phyloP scores from a whole-genome alignment of 1,140 invertebrate genomes.

The Cyclina sinensis region DNA sequence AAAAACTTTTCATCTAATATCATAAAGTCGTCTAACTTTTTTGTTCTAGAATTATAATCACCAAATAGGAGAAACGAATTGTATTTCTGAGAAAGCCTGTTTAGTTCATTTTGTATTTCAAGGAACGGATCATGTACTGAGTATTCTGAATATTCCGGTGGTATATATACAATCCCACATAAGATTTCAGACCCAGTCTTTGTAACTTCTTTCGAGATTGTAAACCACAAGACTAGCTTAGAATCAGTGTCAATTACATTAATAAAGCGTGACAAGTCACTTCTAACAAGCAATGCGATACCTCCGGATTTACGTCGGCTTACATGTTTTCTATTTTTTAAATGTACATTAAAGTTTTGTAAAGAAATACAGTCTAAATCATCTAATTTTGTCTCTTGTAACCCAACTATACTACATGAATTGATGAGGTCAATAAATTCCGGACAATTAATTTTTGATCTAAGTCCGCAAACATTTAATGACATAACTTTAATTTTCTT shows the following conservation, averaged over 20 bases:
- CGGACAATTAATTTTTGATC: not conserved
- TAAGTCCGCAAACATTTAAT: constrained; percentile 6
- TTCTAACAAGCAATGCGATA: not conserved
- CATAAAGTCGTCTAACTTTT: not conserved
- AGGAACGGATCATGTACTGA: not conserved
- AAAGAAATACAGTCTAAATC: not conserved
- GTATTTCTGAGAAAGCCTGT: not conserved
- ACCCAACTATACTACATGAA: not conserved
- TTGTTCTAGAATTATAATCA: constrained; percentile 3
- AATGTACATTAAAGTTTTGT: not conserved
- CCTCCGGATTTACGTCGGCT: not conserved
- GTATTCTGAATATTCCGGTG: not conserved
- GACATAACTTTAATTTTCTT: not conserved
- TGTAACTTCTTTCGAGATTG: not conserved
- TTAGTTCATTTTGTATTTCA: not conserved
- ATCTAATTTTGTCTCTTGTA: constrained; percentile 4
- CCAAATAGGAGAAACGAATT: not conserved
- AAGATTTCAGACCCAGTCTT: not conserved
- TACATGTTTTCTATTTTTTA: not conserved
- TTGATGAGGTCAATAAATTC: constrained; percentile 5
- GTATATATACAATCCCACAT: not conserved
- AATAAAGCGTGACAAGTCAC: not conserved
- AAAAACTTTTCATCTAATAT: not conserved
- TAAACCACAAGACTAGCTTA: not conserved
- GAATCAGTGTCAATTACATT: not conserved